Evolutionary conservation across 2,888 invertebrate species (phyloP).

Genomic region (Drosophila pseudotakahashii): DNA sequence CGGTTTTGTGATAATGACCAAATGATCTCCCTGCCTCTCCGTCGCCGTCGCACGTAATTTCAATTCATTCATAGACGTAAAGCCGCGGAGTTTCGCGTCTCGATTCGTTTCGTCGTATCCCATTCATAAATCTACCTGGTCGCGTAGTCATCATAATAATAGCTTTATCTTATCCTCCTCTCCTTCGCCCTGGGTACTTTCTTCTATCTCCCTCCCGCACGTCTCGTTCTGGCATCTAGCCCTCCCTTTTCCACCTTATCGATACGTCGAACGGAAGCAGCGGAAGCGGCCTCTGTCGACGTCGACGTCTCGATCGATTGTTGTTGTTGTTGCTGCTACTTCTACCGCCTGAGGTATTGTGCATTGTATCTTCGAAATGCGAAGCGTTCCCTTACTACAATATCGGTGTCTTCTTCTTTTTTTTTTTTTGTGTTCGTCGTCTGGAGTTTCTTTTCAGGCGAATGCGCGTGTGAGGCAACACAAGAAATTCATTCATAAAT

Average conservation of each 20-base stretch:
- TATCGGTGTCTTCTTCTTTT: conserved; percentile 45
- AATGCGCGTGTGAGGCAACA: conserved; percentile 81
- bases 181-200: conserved; percentile 20
- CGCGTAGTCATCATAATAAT: conserved; percentile 70
- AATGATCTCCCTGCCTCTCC: conserved; percentile 67
- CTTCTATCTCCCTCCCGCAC: conserved; percentile 24
- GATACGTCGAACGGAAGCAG: conserved; percentile 76
- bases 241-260: conserved; percentile 28
- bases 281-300: conserved; percentile 70
- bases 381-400: conserved; percentile 37
- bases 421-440: conserved; percentile 17
- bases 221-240: background rate
- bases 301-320: conserved; percentile 62
- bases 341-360: conserved; percentile 55
- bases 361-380: conserved; percentile 64
- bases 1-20: conserved; percentile 80
- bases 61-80: conserved; percentile 76
- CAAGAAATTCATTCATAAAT: conserved; percentile 83
- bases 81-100: conserved; percentile 40
- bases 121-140: conserved; percentile 77
- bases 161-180: conserved; percentile 68
- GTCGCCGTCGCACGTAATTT: conserved; percentile 70
- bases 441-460: conserved; percentile 59
- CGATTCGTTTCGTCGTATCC: conserved; percentile 40
- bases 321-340: conserved; percentile 39